Conservation (phyloP, 2,797 vertebrate species). For the Acropternis orthonyx region DNA sequence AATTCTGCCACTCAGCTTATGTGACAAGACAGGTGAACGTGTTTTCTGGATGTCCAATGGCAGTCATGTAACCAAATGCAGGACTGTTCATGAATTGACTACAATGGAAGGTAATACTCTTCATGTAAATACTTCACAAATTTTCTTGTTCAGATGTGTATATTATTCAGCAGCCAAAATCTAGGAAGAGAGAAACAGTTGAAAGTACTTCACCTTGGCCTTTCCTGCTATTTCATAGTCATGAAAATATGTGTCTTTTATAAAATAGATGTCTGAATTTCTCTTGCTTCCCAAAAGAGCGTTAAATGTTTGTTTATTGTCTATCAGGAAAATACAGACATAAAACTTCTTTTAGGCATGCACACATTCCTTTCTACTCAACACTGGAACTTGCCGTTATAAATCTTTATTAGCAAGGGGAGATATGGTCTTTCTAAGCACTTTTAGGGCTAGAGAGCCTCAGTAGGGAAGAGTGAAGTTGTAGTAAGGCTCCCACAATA, state of each 20-base stretch:
- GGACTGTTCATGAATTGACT: not conserved
- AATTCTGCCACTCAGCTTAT: not conserved
- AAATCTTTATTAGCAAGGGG: not conserved
- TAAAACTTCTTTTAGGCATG: not conserved
- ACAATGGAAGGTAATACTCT: not conserved
- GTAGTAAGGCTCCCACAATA: not conserved
- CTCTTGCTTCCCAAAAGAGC: not conserved
- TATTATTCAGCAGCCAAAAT: not conserved
- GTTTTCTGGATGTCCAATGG: not conserved
- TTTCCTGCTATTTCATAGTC: not conserved
- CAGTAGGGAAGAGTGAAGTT: not conserved
- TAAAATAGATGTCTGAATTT: not conserved
- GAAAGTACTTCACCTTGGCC: not conserved
- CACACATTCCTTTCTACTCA: not conserved
- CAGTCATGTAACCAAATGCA: not conserved
- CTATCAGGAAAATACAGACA: not conserved
- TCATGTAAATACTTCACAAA: not conserved
- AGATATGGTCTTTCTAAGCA: not conserved
- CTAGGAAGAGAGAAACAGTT: not conserved
- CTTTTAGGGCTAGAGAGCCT: not conserved
- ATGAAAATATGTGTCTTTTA: not conserved
- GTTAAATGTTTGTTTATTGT: not conserved
- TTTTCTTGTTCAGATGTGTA: not conserved
- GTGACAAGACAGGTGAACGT: not conserved
- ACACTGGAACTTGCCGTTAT: not conserved